These are phyloP conservation scores for Drosophila mayri DNA, from an alignment of 1,140 invertebrate species.

Conservation along the genomic window DNA sequence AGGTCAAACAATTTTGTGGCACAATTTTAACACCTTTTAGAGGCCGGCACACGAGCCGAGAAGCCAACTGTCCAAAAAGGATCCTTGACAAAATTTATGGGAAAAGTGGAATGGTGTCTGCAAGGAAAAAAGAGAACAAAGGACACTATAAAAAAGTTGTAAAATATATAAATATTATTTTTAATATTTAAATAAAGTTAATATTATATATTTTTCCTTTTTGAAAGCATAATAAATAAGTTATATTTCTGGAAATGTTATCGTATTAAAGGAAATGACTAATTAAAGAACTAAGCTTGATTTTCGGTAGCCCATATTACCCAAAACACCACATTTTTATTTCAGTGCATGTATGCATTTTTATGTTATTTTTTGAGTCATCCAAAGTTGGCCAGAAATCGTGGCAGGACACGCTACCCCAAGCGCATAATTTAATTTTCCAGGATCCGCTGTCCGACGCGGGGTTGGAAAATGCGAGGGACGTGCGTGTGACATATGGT, in stretches of 20 bases:
- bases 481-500: slow-evolving; percentile 80
- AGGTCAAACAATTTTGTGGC: slow-evolving; percentile 72
- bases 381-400: slow-evolving; percentile 61
- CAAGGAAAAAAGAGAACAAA: too few species aligned
- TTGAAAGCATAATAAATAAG: too few species aligned
- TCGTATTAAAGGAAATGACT: too few species aligned
- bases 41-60: slow-evolving; percentile 53
- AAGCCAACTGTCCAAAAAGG: slow-evolving; percentile 48
- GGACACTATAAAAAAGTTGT: not conserved
- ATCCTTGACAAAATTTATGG: slow-evolving; percentile 64
- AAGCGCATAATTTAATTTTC: slow-evolving; percentile 80
- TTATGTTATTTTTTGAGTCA: slow-evolving; percentile 75
- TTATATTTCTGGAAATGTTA: too few species aligned
- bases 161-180: too few species aligned
- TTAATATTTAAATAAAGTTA: too few species aligned
- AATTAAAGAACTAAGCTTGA: too few species aligned
- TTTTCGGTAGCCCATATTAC: too few species aligned
- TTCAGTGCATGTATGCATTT: slow-evolving; percentile 61
- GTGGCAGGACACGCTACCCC: slow-evolving; percentile 69
- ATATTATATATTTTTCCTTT: too few species aligned
- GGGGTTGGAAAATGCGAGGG: slow-evolving; percentile 23
- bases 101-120: slow-evolving; percentile 36
- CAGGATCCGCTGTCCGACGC: slow-evolving; percentile 43
- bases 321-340: not conserved
- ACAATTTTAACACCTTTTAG: slow-evolving; percentile 80